Evolutionary conservation across 2,113 vertebrate genomes (phyloP).

Genomic region (Conger conger): DNA sequence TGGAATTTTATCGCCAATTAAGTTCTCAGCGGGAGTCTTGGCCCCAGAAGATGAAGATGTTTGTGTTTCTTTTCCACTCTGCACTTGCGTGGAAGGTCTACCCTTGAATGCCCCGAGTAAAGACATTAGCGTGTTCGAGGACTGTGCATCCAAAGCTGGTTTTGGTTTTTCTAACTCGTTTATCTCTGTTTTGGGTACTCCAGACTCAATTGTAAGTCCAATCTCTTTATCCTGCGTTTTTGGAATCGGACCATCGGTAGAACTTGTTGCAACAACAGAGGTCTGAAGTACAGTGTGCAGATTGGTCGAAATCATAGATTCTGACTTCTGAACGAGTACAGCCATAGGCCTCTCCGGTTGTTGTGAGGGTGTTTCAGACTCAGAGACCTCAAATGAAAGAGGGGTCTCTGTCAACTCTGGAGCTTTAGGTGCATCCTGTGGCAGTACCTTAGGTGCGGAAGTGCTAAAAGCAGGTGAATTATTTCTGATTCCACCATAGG

Average conservation of each 20-base stretch:
- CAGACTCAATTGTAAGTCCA: background rate
- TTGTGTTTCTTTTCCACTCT: conserved; percentile 34
- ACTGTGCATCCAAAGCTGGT: conserved; percentile 60
- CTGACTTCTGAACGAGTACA: conserved; percentile 34
- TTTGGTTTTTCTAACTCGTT: background rate
- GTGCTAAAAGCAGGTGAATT: conserved; percentile 36
- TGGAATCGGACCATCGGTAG: conserved; percentile 36
- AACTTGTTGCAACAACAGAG: conserved; percentile 24
- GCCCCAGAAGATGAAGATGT: conserved; percentile 33
- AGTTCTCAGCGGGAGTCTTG: conserved; percentile 39
- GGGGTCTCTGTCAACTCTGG: conserved; percentile 33
- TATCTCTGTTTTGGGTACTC: conserved; percentile 9
- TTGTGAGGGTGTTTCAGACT: conserved; percentile 29
- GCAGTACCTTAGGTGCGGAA: conserved; percentile 16
- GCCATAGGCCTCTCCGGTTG: conserved; percentile 25
- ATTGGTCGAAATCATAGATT: conserved; percentile 20
- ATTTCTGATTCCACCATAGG: conserved; percentile 63
- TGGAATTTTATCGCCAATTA: conserved; percentile 33
- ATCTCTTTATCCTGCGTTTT: conserved; percentile 14
- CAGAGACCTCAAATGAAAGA: conserved; percentile 13
- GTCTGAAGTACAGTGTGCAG: conserved; percentile 24
- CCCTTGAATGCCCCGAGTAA: conserved; percentile 36
- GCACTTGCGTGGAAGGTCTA: conserved; percentile 27
- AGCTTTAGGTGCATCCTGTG: conserved; percentile 19
- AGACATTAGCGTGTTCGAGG: conserved; percentile 46